Evolutionary conservation across 2,797 vertebrate genomes (phyloP), one percentile per base, ranked within the genome.

Genomic region (Melanotaenia boesemani): DNA sequence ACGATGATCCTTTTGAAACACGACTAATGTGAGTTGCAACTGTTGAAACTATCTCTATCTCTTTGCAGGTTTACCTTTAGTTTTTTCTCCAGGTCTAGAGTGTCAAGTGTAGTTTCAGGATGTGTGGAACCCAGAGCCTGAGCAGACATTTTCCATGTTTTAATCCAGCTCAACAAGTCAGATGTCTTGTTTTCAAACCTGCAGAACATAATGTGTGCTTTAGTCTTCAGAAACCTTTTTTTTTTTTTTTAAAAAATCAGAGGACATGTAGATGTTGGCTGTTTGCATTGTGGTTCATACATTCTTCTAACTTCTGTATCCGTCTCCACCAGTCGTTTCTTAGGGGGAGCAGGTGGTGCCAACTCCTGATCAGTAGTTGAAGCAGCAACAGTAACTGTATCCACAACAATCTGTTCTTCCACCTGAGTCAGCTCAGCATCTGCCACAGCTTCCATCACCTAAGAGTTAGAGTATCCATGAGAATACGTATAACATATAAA

Each of bases 391-490:
- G 72, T 32, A 2, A 67, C 48, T 0, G 91, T 87, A 84, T 95
- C 96, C 62, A 90, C 85, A 50, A 93, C 77, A 7, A 93, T 82
- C 72, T 86, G 94, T 70, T 95, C 95, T 34, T 95, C 94, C 76
- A 92, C 72, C 60, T 94, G 95, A 52, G 93, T 86, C 88, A 96
- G 90, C 28, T 95, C 96, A 66, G 95, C 41, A 0, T 94, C 94
- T 7, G 95, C 93, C 37, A 97, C 94, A 24, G 96, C 95, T 82
- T 96, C 95, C 85, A 97, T 96, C 60, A 99, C 96, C 98, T 99
- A 77, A 77, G 18, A 69, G 73, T 58, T 13, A 63, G 30, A 70
- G 56, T 8, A 28, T 32, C 15, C 44, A 6, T 62, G 41, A 57
- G 48, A 68, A 55, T 8, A 6, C 9, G 10, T 37, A 11, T 3